Base-by-base conservation (phyloP, 2,797 vertebrate species). In the Leptodactylus fallax region DNA sequence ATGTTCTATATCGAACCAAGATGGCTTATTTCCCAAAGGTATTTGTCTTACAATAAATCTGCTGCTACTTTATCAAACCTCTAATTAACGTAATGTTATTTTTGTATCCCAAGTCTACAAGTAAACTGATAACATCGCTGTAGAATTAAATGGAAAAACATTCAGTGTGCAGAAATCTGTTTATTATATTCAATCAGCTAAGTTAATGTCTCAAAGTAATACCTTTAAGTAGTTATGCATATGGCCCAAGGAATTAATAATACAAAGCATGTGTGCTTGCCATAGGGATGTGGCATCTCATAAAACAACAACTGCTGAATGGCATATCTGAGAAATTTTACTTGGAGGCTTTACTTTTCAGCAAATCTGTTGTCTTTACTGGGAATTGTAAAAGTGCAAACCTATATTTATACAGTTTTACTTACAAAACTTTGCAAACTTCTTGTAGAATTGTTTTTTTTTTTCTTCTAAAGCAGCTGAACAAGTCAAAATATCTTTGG, bases 211-310 rank as follows among this genome's bases (percentile, higher is more conserved):
- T 63, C 76, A 67, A 17, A 67, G 36, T 67, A 49, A 79, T 63
- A 79, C 60, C 74, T 79, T 56, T 67, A 86, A 79, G 49, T 71
- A 23, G 23, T 67, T 79, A 79, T 79, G 60, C 85, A 86, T 63
- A 79, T 86, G 60, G 74, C 63, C 27, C 17, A 49, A 61, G 45
- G 49, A 63, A 21, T 72, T 83, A 23, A 83, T 83, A 56, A 83
- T 14, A 49, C 9, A 56, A 74, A 55, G 51, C 79, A 67, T 67
- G 60, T 83, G 51, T 21, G 9, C 61, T 36, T 19, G 84, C 60
- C 58, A 53, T 45, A 13, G 84, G 67, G 23, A 83, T 45, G 23
- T 58, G 12, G 16, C 23, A 83, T 19, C 49, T 45, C 25, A 14
- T 23, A 60, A 85, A 49, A 74, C 56, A 76, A 58, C 71, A 74